Conservation (phyloP, 2,888 invertebrate genomes). For the Drosophila fulvimacula region DNA sequence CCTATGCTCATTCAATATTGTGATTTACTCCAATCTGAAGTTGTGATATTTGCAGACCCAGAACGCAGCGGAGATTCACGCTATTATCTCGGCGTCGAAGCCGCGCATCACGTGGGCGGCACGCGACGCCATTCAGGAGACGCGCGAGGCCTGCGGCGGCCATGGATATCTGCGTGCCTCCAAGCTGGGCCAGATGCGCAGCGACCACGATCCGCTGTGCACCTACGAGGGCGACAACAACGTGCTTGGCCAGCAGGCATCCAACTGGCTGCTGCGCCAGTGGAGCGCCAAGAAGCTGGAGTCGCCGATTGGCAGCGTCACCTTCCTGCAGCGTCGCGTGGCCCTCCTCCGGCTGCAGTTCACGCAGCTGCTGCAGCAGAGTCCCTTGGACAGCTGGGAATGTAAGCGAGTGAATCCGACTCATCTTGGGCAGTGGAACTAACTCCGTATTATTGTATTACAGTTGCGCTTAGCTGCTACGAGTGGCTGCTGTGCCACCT, state of each 20-base stretch:
- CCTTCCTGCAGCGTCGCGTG: conserved; percentile 87
- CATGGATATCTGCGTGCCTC: conserved; percentile 92
- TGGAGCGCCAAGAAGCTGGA: conserved; percentile 86
- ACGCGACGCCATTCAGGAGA: conserved; percentile 92
- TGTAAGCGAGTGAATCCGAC: conserved; percentile 69
- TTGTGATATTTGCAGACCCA: conserved; percentile 73
- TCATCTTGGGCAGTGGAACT: background rate
- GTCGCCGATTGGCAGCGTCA: conserved; percentile 90
- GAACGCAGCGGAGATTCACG: conserved; percentile 88
- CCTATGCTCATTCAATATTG: background rate
- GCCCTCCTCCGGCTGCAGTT: conserved; percentile 83
- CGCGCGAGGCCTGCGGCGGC: conserved; percentile 94
- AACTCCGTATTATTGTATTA: conserved; percentile 68
- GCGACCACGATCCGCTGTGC: conserved; percentile 94
- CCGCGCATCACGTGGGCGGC: conserved; percentile 91
- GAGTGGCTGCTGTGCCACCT: conserved; percentile 94
- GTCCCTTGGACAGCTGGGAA: conserved; percentile 65
- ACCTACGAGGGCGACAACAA: conserved; percentile 98
- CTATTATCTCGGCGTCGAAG: conserved; percentile 88
- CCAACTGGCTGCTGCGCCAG: conserved; percentile 93
- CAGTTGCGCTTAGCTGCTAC: conserved; percentile 90
- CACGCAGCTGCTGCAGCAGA: conserved; percentile 42
- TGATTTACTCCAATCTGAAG: background rate
- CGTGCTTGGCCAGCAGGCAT: conserved; percentile 94
- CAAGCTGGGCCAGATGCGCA: conserved; percentile 92